Evolutionary conservation across 2,888 invertebrate species (phyloP).

Genomic region (Masnerella sp.): DNA sequence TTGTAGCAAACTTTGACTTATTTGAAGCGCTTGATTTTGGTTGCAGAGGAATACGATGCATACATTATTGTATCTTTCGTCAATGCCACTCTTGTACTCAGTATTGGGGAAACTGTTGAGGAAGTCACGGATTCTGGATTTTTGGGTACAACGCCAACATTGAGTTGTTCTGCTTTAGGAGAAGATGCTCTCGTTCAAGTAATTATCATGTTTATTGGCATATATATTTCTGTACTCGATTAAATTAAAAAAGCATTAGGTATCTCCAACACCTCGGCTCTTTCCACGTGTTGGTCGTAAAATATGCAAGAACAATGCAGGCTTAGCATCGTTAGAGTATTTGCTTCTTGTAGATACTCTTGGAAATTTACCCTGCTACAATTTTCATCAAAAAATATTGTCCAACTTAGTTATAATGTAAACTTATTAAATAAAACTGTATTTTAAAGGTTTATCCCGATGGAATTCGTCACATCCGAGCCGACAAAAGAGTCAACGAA

Average conservation of each 20-base stretch:
- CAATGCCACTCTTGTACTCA: conserved; percentile 97
- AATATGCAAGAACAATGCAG: conserved; percentile 72
- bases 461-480: conserved; percentile 98
- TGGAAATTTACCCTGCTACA: conserved; percentile 72
- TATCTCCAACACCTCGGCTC: conserved; percentile 76
- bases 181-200: conserved; percentile 99
- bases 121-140: conserved; percentile 99
- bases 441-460: conserved; percentile 92
- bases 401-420: too few relatives aligned
- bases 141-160: conserved; percentile 97
- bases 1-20: conserved; percentile 58
- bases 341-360: conserved; percentile 64
- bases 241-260: conserved; percentile 67
- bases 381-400: conserved; percentile 1
- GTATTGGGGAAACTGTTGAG: conserved; percentile 99
- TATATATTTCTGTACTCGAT: too few relatives aligned
- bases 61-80: conserved; percentile 99
- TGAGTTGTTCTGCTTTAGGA: conserved; percentile 98
- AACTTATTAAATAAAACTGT: background rate
- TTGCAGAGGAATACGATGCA: conserved; percentile 98
- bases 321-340: conserved; percentile 75
- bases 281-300: conserved; percentile 74
- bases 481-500: conserved; percentile 98
- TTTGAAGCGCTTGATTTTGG: conserved; percentile 78
- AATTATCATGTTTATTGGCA: conserved; percentile 2